Conservation (phyloP, 2,888 invertebrate genomes). For the Salpingus planirostris region DNA sequence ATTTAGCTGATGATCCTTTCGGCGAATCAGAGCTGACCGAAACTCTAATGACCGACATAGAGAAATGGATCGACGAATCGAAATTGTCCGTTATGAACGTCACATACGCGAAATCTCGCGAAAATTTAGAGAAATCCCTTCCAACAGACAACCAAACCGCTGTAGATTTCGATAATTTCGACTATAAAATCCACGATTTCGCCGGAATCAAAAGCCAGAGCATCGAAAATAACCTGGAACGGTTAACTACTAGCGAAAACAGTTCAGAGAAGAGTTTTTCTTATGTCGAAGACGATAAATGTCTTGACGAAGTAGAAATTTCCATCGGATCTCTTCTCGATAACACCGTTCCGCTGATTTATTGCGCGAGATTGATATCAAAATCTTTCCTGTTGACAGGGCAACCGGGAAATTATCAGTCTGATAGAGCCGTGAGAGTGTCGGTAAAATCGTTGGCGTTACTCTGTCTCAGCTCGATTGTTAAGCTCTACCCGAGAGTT, state of each 20-base stretch:
- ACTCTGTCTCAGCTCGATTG: constrained; percentile 66
- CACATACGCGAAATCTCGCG: constrained; percentile 15
- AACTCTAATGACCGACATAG: constrained; percentile 34
- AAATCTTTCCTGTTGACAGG: constrained; percentile 67
- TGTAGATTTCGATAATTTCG: constrained; percentile 4
- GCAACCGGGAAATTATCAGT: constrained; percentile 45
- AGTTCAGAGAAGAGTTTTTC: constrained; percentile 36
- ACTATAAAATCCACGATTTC: constrained; percentile 10
- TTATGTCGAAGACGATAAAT: constrained; percentile 22
- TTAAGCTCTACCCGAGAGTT: constrained; percentile 64
- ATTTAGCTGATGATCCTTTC: constrained; percentile 34
- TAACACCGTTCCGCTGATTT: constrained; percentile 56
- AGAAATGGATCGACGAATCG: constrained; percentile 40
- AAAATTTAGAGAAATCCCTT: constrained; percentile 18
- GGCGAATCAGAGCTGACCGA: constrained; percentile 37
- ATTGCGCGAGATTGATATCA: constrained; percentile 62
- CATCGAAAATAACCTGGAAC: constrained; percentile 29
- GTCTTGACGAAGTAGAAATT: constrained; percentile 38
- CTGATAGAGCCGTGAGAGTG: constrained; percentile 72
- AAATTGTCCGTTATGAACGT: constrained; percentile 34
- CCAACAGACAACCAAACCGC: constrained; percentile 6
- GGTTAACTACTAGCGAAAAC: constrained; percentile 29
- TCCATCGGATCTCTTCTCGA: constrained; percentile 61
- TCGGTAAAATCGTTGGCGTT: constrained; percentile 86
- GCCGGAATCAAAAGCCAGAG: constrained; percentile 25